phyloP scores from a whole-genome alignment of 2,888 invertebrate genomes.

The Phrixothrix hirtus region DNA sequence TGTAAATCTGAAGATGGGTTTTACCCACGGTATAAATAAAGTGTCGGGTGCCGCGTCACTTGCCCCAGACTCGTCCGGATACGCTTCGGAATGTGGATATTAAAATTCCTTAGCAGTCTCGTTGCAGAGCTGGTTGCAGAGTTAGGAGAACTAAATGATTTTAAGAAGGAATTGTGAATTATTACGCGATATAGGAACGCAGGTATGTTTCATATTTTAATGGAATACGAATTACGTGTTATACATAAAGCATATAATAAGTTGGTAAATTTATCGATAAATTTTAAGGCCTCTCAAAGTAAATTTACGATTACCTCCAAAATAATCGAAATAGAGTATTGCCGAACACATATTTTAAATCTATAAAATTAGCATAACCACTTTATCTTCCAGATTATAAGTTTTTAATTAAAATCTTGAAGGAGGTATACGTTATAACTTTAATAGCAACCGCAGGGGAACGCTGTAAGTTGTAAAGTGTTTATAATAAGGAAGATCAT shows the following conservation, averaged over 20 bases:
- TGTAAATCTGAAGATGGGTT: constrained; percentile 35
- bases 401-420: constrained; percentile 12
- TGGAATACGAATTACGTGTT: constrained; percentile 34
- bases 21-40: constrained; percentile 33
- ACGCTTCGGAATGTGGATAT: constrained; percentile 46
- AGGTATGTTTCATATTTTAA: constrained; percentile 35
- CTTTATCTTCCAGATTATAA: constrained; percentile 5
- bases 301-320: no score
- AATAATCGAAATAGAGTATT: neutral
- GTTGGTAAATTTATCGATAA: no score
- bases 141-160: constrained; percentile 47
- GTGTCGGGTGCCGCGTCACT: constrained; percentile 36
- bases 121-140: constrained; percentile 38
- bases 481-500: no score
- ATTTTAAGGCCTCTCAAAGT: no score
- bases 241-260: no score
- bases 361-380: constrained; percentile 8
- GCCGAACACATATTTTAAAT: no score
- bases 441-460: constrained; percentile 3
- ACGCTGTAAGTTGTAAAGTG: no score
- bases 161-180: constrained; percentile 45
- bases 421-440: neutral
- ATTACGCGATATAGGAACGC: constrained; percentile 41
- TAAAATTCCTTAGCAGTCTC: constrained; percentile 48
- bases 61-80: constrained; percentile 34